Percentiles rank a stretch among this genome's conserved stretches.
Conservation (phyloP, 2,888 invertebrate genomes). For the Onthophagus sagittarius region DNA sequence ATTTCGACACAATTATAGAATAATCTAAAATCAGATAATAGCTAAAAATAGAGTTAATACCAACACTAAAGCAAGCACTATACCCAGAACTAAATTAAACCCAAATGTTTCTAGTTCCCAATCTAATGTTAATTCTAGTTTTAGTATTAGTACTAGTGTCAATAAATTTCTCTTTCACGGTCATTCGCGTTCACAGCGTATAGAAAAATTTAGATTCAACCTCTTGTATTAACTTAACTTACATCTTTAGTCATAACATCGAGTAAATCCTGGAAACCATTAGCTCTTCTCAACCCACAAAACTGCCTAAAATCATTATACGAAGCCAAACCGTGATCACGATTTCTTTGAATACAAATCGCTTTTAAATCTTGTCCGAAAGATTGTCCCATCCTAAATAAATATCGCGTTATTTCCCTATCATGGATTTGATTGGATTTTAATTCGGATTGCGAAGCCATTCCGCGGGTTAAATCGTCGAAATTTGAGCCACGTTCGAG, state of each 20-base stretch:
- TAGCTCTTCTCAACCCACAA: conserved; percentile 69
- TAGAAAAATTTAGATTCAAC: too few relatives aligned
- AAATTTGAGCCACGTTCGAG: conserved; percentile 63
- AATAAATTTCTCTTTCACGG: too few relatives aligned
- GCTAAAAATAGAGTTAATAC: too few relatives aligned
- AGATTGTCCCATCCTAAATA: conserved; percentile 65
- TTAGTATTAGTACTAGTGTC: too few relatives aligned
- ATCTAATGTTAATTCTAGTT: too few relatives aligned
- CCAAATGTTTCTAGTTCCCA: too few relatives aligned
- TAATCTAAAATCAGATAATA: too few relatives aligned
- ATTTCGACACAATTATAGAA: too few relatives aligned
- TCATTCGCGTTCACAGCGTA: too few relatives aligned
- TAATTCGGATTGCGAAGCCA: conserved; percentile 73
- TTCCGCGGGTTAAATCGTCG: conserved; percentile 70
- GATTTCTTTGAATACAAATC: conserved; percentile 78
- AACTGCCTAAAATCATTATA: conserved; percentile 75
- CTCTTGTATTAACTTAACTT: too few relatives aligned
- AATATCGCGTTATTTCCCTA: conserved; percentile 64
- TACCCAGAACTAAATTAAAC: too few relatives aligned
- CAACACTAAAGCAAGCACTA: too few relatives aligned
- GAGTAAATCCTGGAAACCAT: conserved; percentile 64
- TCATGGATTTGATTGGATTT: conserved; percentile 75
- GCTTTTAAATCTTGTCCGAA: conserved; percentile 80
- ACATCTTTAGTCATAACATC: conserved; percentile 65
- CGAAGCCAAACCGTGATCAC: conserved; percentile 80